phyloP scores from a whole-genome alignment of 2,888 invertebrate genomes.

The Salticus scenicus region DNA sequence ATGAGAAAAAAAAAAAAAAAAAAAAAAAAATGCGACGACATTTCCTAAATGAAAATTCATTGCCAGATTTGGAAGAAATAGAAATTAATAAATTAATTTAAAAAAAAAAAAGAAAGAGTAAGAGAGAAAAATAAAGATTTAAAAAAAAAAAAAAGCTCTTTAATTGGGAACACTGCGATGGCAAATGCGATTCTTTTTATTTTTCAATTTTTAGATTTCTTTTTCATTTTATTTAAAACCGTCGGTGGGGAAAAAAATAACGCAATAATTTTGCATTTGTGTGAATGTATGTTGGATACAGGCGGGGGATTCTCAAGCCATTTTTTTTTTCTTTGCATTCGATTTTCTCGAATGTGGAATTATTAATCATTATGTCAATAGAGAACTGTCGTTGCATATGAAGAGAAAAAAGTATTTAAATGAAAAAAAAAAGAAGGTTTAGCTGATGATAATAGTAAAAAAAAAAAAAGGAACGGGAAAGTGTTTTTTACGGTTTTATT shows the following conservation, averaged over 20 bases:
- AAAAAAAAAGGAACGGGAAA: constrained; percentile 1
- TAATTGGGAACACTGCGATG: constrained; percentile 41
- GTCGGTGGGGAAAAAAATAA: constrained; percentile 15
- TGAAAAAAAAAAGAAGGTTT: neutral
- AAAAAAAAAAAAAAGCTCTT: constrained; percentile 27
- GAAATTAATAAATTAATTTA: neutral
- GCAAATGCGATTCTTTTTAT: neutral
- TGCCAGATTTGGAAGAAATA: constrained; percentile 33
- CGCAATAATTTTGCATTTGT: constrained; percentile 1
- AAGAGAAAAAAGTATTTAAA: neutral
- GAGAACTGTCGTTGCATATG: constrained; percentile 9
- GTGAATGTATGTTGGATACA: no score
- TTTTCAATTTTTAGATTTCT: neutral
- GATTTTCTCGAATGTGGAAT: constrained; percentile 18
- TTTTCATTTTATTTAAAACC: constrained; percentile 19
- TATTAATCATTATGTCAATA: constrained; percentile 51
- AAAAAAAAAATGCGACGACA: constrained; percentile 28
- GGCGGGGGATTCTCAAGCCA: no score
- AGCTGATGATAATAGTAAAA: neutral
- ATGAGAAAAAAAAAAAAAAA: no score
- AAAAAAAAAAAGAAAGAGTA: constrained; percentile 13
- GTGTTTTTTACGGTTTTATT: neutral
- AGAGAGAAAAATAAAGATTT: neutral
- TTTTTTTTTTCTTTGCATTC: constrained; percentile 7
- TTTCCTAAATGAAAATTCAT: constrained; percentile 55